phyloP scores from a whole-genome alignment of 1,140 invertebrate genomes.

The Onthophagus taurus region DNA sequence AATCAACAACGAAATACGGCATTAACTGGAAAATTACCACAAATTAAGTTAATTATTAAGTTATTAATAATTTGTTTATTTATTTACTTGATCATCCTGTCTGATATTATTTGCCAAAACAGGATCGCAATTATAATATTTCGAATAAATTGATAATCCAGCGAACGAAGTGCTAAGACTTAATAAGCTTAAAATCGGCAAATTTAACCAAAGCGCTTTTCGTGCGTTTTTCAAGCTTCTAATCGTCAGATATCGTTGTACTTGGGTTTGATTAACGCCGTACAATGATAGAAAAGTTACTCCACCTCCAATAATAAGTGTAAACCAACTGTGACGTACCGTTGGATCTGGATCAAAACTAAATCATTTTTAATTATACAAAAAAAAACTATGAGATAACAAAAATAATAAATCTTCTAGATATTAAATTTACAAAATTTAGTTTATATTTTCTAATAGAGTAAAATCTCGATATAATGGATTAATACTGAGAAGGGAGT shows the following conservation, averaged over 20 bases:
- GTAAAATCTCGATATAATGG: too few species aligned
- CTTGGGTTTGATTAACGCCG: conserved; percentile 76
- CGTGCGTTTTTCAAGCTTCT: conserved; percentile 56
- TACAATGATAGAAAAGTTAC: conserved; percentile 67
- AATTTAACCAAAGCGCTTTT: conserved; percentile 55
- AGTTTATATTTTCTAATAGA: too few species aligned
- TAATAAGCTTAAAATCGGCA: conserved; percentile 56
- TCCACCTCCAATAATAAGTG: conserved; percentile 60
- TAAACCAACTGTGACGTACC: conserved; percentile 64
- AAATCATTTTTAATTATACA: conserved; percentile 6
- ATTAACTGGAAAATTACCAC: conserved; percentile 41
- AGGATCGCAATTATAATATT: conserved; percentile 70
- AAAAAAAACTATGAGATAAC: too few species aligned
- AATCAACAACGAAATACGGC: conserved; percentile 71
- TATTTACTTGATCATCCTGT: conserved; percentile 40
- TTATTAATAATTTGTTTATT: not conserved
- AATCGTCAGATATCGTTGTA: conserved; percentile 76
- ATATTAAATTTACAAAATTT: not conserved
- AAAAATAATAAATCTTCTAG: conserved; percentile 1
- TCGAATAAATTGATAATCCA: conserved; percentile 69
- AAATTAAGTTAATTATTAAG: too few species aligned
- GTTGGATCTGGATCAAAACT: conserved; percentile 61
- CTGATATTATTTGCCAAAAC: conserved; percentile 44
- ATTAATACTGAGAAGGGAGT: too few species aligned
- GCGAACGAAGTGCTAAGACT: conserved; percentile 64